Percentiles rank a stretch among this genome's conserved stretches.
Conservation (phyloP, 2,888 invertebrate genomes). For the Trachelus troglodyta region DNA sequence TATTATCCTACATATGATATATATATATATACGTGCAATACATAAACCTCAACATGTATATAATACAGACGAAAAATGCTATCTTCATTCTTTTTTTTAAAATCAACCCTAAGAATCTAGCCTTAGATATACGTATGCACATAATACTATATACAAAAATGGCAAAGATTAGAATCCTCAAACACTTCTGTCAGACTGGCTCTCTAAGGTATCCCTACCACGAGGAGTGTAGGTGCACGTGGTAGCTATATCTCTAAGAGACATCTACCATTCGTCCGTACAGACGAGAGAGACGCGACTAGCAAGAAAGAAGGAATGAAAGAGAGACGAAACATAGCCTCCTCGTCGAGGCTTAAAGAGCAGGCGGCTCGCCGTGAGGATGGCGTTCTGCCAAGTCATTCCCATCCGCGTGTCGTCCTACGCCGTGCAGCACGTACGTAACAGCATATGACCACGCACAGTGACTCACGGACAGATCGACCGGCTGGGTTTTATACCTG, state of each 20-base stretch:
- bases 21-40: background rate
- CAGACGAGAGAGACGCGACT: background rate
- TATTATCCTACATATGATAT: background rate
- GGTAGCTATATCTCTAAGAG: background rate
- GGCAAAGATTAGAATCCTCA: background rate
- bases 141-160: background rate
- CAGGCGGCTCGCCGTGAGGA: background rate
- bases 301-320: background rate
- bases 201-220: background rate
- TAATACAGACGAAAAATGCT: too few species aligned
- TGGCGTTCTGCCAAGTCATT: background rate
- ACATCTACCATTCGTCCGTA: background rate
- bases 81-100: background rate
- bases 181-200: background rate
- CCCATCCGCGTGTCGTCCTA: background rate
- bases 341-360: background rate
- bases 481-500: conserved; percentile 12
- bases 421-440: background rate
- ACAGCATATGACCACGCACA: conserved; percentile 16
- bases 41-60: background rate
- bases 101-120: background rate
- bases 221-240: background rate
- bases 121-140: too few species aligned
- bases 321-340: background rate
- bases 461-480: conserved; percentile 34